These are phyloP conservation scores for Phlogophora meticulosa DNA, from an alignment of 2,888 invertebrate genomes.

Conservation along the genomic window DNA sequence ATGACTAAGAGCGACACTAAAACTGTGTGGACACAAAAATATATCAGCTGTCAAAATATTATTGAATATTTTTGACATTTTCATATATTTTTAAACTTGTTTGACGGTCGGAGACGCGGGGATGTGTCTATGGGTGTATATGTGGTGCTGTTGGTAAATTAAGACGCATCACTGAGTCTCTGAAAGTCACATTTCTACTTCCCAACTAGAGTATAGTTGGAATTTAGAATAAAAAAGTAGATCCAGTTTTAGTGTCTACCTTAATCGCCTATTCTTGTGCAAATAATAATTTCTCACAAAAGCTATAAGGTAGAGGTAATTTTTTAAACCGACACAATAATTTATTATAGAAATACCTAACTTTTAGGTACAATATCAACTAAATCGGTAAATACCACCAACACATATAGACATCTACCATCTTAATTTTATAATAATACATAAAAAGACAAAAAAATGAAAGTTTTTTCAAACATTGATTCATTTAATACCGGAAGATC, in stretches of 20 bases:
- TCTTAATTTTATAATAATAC: conserved; percentile 88
- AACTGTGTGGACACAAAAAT: conserved; percentile 70
- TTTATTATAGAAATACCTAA: conserved; percentile 90
- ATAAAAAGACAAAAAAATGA: conserved; percentile 89
- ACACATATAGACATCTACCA: conserved; percentile 88
- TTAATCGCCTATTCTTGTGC: conserved; percentile 89
- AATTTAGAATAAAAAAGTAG: conserved; percentile 47
- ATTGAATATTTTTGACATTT: conserved; percentile 53
- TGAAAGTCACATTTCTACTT: conserved; percentile 21
- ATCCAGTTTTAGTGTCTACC: conserved; percentile 80
- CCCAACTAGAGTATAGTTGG: conserved; percentile 35
- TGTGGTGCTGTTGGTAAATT: conserved; percentile 7
- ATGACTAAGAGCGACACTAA: conserved; percentile 84
- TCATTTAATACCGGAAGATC: conserved; percentile 88
- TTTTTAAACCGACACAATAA: conserved; percentile 89
- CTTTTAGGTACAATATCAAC: conserved; percentile 87
- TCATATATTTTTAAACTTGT: conserved; percentile 46
- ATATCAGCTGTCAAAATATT: conserved; percentile 59
- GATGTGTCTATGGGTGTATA: conserved; percentile 1
- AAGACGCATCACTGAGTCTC: conserved; percentile 8
- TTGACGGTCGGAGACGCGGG: conserved; percentile 31
- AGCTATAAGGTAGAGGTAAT: conserved; percentile 89
- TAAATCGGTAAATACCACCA: conserved; percentile 89
- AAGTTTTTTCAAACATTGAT: conserved; percentile 86
- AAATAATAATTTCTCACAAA: conserved; percentile 88